A percentile compares a stretch with the other conserved stretches of the same genome.
phyloP scores from a whole-genome alignment of 2,113 vertebrate species.

The Heterotis niloticus region DNA sequence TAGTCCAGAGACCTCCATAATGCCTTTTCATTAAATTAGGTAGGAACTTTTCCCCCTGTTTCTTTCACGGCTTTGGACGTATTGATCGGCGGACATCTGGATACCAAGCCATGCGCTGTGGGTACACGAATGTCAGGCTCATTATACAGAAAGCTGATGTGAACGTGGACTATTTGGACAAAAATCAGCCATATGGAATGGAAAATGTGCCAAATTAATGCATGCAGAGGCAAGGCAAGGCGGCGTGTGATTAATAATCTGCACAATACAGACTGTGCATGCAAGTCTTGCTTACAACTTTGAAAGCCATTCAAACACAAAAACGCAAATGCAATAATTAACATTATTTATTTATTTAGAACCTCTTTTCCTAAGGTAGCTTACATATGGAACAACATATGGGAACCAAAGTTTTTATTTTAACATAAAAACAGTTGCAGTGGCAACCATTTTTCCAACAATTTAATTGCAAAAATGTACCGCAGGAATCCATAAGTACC shows the following conservation, averaged over 20 bases:
- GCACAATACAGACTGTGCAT: too few relatives aligned
- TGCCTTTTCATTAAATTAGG: constrained; percentile 62
- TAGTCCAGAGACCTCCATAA: constrained; percentile 54
- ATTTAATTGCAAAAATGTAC: too few relatives aligned
- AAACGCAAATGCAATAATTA: not conserved
- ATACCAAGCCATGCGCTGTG: constrained; percentile 35
- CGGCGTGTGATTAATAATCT: too few relatives aligned
- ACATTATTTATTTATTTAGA: too few relatives aligned
- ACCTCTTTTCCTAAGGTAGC: too few relatives aligned
- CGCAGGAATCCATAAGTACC: too few relatives aligned
- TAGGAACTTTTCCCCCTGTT: constrained; percentile 53
- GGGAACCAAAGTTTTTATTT: too few relatives aligned
- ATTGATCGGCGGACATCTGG: constrained; percentile 55
- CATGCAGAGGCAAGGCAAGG: not conserved
- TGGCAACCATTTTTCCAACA: too few relatives aligned
- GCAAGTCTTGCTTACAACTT: too few relatives aligned
- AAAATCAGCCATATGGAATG: constrained; percentile 5
- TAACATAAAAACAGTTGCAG: too few relatives aligned
- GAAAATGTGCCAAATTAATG: not conserved
- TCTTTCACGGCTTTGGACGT: constrained; percentile 55
- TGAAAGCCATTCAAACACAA: not conserved
- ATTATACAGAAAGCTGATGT: not conserved
- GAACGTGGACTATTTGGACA: not conserved
- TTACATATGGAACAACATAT: too few relatives aligned
- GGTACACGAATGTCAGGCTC: constrained; percentile 20